These are phyloP conservation scores for Proisotoma minuta DNA, from an alignment of 2,888 invertebrate genomes.

Conservation along the genomic window DNA sequence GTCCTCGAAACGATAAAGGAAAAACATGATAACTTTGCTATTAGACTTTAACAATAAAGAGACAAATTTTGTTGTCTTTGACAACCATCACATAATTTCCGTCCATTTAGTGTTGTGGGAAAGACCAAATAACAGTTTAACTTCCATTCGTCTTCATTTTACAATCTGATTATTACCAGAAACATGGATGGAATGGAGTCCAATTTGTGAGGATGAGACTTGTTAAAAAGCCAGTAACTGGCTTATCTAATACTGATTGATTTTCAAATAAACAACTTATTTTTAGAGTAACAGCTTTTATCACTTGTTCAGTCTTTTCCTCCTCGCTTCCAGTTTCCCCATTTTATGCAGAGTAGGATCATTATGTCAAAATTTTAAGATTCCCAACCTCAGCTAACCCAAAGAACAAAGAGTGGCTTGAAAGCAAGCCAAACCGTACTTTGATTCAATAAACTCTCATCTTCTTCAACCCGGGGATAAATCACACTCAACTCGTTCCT, in stretches of 20 bases:
- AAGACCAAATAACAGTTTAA: background rate
- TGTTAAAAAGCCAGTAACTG: constrained; percentile 3
- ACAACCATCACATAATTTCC: too few relatives aligned
- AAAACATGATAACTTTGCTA: too few relatives aligned
- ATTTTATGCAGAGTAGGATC: background rate
- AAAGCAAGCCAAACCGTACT: background rate
- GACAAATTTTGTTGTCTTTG: too few relatives aligned
- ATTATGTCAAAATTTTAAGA: background rate
- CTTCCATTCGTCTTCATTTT: background rate
- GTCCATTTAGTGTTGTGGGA: background rate
- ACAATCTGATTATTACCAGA: background rate
- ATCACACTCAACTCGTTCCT: background rate
- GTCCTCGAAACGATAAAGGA: too few relatives aligned
- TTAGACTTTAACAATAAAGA: too few relatives aligned
- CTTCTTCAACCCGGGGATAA: background rate
- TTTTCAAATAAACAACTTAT: constrained; percentile 3
- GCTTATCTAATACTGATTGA: background rate
- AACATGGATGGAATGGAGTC: background rate
- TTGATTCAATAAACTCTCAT: background rate
- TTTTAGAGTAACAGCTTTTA: constrained; percentile 1
- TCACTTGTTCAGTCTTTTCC: background rate
- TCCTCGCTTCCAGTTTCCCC: background rate
- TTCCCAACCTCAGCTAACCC: background rate
- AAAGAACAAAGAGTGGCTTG: background rate
- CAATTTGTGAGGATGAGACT: background rate